A percentile compares a stretch with the other conserved stretches of the same genome.
phyloP scores from a whole-genome alignment of 2,888 invertebrate genomes.

The Ischnura elegans region DNA sequence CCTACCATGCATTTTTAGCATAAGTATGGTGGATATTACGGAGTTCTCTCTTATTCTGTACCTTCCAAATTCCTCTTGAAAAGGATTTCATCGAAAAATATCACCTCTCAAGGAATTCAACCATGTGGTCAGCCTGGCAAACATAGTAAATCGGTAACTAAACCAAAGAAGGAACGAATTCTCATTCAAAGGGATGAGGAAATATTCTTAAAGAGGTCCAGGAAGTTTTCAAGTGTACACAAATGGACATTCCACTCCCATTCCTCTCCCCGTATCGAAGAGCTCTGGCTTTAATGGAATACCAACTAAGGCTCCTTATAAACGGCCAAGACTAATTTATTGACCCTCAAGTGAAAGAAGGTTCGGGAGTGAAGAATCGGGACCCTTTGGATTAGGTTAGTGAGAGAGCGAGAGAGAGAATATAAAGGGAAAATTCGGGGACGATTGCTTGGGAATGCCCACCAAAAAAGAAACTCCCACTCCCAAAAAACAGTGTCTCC shows the following conservation, averaged over 20 bases:
- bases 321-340: conserved; percentile 37
- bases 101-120: too few species aligned
- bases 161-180: neutral
- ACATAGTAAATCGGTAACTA: too few species aligned
- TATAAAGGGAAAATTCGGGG: neutral
- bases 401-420: neutral
- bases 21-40: too few species aligned
- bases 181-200: neutral
- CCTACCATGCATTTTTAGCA: too few species aligned
- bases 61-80: too few species aligned
- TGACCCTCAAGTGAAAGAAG: neutral
- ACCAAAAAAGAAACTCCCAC: neutral
- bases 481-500: neutral
- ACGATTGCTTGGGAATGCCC: neutral
- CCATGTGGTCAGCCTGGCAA: too few species aligned
- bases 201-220: neutral
- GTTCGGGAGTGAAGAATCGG: too few species aligned
- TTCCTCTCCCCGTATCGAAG: neutral
- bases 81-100: too few species aligned
- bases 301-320: conserved; percentile 23
- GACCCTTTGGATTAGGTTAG: too few species aligned
- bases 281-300: conserved; percentile 41
- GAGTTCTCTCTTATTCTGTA: too few species aligned
- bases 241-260: neutral
- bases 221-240: conserved; percentile 37